Conservation (phyloP, 2,888 invertebrate species). For the Oxytorus armatus region DNA sequence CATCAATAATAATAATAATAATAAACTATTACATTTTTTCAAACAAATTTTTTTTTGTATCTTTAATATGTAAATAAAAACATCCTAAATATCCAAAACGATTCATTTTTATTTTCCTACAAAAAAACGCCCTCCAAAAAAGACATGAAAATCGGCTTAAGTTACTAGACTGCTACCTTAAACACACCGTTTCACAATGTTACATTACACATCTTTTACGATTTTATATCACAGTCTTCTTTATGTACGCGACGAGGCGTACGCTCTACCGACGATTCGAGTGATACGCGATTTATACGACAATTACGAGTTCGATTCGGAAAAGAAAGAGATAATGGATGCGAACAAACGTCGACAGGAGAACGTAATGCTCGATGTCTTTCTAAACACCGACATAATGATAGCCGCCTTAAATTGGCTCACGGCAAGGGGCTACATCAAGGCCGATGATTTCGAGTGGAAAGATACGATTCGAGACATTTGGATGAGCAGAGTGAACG, state of each 20-base stretch:
- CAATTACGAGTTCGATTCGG: conserved; percentile 75
- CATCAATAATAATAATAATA: too few species aligned
- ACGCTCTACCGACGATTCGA: conserved; percentile 75
- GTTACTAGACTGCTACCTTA: conserved; percentile 13
- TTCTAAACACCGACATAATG: conserved; percentile 79
- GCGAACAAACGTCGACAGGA: conserved; percentile 73
- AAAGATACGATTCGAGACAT: conserved; percentile 89
- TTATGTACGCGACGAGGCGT: conserved; percentile 69
- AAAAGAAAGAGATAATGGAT: conserved; percentile 73
- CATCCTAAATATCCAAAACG: too few species aligned
- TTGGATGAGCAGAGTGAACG: conserved; percentile 92
- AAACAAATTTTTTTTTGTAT: too few species aligned
- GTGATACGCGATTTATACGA: conserved; percentile 75
- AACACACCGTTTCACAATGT: background rate
- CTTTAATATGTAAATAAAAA: too few species aligned
- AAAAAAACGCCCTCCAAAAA: conserved; percentile 19
- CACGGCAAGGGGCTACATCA: conserved; percentile 73
- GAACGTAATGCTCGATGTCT: conserved; percentile 75
- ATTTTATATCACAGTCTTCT: conserved; percentile 74
- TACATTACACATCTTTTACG: too few species aligned
- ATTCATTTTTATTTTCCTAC: too few species aligned
- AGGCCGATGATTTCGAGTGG: conserved; percentile 85
- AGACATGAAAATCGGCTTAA: background rate
- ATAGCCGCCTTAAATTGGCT: conserved; percentile 76
- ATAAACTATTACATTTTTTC: too few species aligned